Conservation (phyloP, 2,888 invertebrate genomes). For the Hirtodrosophila histrioides region DNA sequence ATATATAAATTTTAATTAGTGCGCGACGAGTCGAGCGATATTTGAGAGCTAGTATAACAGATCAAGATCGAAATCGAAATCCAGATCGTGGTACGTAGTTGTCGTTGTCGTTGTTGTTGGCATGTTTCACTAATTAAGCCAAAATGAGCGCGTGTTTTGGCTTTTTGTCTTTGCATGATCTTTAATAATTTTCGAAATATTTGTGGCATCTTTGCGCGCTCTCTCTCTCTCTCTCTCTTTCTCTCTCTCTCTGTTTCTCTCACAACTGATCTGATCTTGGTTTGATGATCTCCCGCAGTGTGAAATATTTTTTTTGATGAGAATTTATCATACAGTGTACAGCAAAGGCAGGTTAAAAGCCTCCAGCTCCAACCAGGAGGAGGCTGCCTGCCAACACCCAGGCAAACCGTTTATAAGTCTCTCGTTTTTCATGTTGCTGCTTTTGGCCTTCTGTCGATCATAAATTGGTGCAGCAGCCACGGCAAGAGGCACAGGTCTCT, state of each 20-base stretch:
- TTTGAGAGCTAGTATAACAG: conserved; percentile 62
- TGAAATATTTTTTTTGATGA: conserved; percentile 78
- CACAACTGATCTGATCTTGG: conserved; percentile 53
- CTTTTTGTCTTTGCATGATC: conserved; percentile 69
- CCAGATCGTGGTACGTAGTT: conserved; percentile 16
- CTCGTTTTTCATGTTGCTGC: conserved; percentile 30
- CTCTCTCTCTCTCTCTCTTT: conserved; percentile 12
- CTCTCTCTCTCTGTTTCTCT: conserved; percentile 8
- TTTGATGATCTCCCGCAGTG: conserved; percentile 75
- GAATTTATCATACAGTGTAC: conserved; percentile 73
- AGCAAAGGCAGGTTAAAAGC: conserved; percentile 14
- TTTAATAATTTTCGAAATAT: conserved; percentile 75
- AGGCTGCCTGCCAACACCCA: conserved; percentile 52
- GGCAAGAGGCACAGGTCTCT: conserved; percentile 23
- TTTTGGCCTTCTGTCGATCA: conserved; percentile 71
- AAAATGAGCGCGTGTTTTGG: conserved; percentile 73
- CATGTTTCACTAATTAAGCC: conserved; percentile 78
- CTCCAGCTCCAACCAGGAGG: conserved; percentile 9
- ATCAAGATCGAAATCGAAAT: conserved; percentile 66
- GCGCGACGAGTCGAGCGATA: conserved; percentile 60
- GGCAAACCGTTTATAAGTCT: conserved; percentile 23
- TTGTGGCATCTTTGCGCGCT: conserved; percentile 51
- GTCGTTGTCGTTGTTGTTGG: conserved; percentile 9
- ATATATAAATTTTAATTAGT: conserved; percentile 77
- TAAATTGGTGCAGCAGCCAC: conserved; percentile 70